phyloP scores from a whole-genome alignment of 2,888 invertebrate genomes.

The Morpho achilles region DNA sequence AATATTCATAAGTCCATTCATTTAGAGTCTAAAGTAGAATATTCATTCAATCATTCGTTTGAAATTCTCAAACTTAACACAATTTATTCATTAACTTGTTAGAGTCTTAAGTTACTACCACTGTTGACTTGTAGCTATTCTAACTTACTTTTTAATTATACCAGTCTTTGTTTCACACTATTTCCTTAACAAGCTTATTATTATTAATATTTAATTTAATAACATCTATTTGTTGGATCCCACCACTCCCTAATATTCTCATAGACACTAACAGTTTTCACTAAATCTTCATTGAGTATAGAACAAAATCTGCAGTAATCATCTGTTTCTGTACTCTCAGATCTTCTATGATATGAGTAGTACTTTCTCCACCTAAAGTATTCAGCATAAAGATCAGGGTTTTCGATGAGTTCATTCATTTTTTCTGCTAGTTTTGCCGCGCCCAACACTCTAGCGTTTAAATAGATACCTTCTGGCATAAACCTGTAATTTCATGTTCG shows the following conservation, averaged over 20 bases:
- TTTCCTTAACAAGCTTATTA: too few relatives aligned
- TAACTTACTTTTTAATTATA: too few relatives aligned
- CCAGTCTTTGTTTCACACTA: too few relatives aligned
- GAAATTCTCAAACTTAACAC: too few relatives aligned
- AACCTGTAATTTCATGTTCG: constrained; percentile 45
- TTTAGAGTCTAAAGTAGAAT: too few relatives aligned
- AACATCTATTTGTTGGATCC: constrained; percentile 39
- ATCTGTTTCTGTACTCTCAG: constrained; percentile 46
- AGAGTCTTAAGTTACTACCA: too few relatives aligned
- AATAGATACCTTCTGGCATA: constrained; percentile 58
- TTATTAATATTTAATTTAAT: too few relatives aligned
- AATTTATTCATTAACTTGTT: too few relatives aligned
- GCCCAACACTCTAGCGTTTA: constrained; percentile 49
- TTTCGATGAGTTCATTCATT: constrained; percentile 49
- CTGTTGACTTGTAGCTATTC: too few relatives aligned
- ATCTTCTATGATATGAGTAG: constrained; percentile 48
- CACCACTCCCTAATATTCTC: constrained; percentile 54
- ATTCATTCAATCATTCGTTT: too few relatives aligned
- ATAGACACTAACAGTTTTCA: constrained; percentile 41
- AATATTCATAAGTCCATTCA: too few relatives aligned
- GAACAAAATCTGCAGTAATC: constrained; percentile 61
- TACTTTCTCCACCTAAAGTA: constrained; percentile 63
- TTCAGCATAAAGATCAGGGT: constrained; percentile 46
- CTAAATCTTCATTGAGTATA: constrained; percentile 44
- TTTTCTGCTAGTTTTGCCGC: constrained; percentile 40